Percentiles rank a stretch among this genome's conserved stretches.
These are phyloP conservation scores for Athalia rosae DNA, from an alignment of 2,888 invertebrate species.

Conservation along the genomic window DNA sequence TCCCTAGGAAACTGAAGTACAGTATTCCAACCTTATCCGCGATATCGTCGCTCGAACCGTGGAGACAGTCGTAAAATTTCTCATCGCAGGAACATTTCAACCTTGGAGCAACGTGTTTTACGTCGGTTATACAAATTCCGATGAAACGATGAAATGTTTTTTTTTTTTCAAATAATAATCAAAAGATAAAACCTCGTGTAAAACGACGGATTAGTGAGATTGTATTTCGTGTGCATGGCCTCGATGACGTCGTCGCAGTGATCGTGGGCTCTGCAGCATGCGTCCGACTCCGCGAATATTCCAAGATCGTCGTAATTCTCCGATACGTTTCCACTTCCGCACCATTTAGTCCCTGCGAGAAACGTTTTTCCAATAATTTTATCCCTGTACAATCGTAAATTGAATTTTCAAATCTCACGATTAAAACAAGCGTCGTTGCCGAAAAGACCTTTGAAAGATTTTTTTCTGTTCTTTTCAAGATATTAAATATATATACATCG, in stretches of 20 bases:
- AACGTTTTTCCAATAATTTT: no score
- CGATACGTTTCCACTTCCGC: slow-evolving; percentile 66
- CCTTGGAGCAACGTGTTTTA: slow-evolving; percentile 57
- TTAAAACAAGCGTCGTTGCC: no score
- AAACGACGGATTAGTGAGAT: slow-evolving; percentile 62
- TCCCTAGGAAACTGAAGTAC: slow-evolving; percentile 76
- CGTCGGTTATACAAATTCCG: no score
- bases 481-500: no score
- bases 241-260: slow-evolving; percentile 64
- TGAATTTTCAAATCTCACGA: no score
- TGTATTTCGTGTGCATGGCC: slow-evolving; percentile 59
- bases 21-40: slow-evolving; percentile 70
- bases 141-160: neutral
- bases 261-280: slow-evolving; percentile 68
- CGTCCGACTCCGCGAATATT: slow-evolving; percentile 61
- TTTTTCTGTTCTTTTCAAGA: no score
- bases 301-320: slow-evolving; percentile 63
- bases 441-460: no score
- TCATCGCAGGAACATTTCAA: slow-evolving; percentile 76
- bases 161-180: neutral
- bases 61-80: slow-evolving; percentile 75
- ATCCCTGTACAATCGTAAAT: no score
- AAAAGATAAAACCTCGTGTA: slow-evolving; percentile 61
- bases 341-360: slow-evolving; percentile 66
- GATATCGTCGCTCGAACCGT: slow-evolving; percentile 60